phyloP scores from a whole-genome alignment of 2,888 invertebrate genomes.

The Phasia obesa region DNA sequence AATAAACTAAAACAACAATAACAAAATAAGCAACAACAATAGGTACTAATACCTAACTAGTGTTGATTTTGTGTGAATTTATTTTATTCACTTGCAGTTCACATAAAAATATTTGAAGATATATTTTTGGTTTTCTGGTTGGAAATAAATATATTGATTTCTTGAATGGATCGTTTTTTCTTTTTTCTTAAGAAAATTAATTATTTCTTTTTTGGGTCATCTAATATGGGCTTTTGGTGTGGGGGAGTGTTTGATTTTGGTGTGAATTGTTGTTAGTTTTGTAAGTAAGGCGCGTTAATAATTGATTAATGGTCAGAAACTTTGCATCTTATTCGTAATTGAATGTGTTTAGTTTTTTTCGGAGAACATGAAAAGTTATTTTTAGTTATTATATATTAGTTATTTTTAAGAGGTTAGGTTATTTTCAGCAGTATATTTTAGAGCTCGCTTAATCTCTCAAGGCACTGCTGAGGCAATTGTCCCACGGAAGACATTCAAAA shows the following conservation, averaged over 20 bases:
- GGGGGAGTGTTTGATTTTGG: slow-evolving; percentile 36
- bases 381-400: no score
- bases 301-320: slow-evolving; percentile 12
- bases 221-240: slow-evolving; percentile 5
- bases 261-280: slow-evolving; percentile 15
- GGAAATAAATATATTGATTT: background rate
- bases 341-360: background rate
- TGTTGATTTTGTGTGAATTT: slow-evolving; percentile 57
- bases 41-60: background rate
- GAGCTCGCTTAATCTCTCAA: no score
- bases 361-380: no score
- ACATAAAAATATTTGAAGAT: background rate
- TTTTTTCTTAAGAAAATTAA: slow-evolving; percentile 27
- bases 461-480: no score
- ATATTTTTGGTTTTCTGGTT: slow-evolving; percentile 7
- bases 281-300: slow-evolving; percentile 8
- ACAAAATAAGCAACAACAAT: slow-evolving; percentile 13
- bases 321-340: slow-evolving; percentile 1
- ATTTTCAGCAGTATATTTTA: no score
- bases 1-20: slow-evolving; percentile 28
- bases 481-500: no score
- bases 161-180: background rate
- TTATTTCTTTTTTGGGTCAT: slow-evolving; percentile 49
- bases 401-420: no score
- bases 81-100: slow-evolving; percentile 4